These are phyloP conservation scores for Montipora sp. DNA, from an alignment of 64 coral and sea anemone species.

Conservation along the genomic window DNA sequence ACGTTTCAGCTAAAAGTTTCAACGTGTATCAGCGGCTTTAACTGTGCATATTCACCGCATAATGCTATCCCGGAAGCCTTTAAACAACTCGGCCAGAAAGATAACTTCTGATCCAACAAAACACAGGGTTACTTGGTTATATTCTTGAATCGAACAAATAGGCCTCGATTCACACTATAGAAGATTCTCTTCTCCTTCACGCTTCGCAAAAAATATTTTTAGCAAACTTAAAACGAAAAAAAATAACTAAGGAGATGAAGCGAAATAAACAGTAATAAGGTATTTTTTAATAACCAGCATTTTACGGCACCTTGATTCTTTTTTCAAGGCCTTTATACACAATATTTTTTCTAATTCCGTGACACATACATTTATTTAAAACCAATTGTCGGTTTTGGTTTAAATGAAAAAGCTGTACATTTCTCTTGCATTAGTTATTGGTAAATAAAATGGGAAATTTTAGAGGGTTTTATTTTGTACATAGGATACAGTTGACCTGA, in stretches of 20 bases:
- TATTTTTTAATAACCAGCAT: conserved; percentile 29
- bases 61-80: too few relatives aligned
- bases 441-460: not conserved
- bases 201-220: not conserved
- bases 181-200: not conserved
- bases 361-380: conserved; percentile 24
- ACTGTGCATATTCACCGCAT: too few relatives aligned
- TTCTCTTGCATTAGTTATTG: not conserved
- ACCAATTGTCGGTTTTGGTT: not conserved
- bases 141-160: too few relatives aligned
- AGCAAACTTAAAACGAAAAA: not conserved
- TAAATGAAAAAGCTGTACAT: not conserved
- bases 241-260: not conserved
- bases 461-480: not conserved
- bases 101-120: too few relatives aligned
- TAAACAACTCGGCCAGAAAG: too few relatives aligned
- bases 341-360: not conserved
- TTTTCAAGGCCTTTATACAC: not conserved
- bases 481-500: not conserved
- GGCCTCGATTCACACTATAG: too few relatives aligned
- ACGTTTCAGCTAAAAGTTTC: too few relatives aligned
- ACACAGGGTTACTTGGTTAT: not conserved
- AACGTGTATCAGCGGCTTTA: too few relatives aligned
- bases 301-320: not conserved
- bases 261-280: not conserved